Base-by-base conservation (phyloP, 2,888 invertebrate genomes). In the Agonopterix heracliana region DNA sequence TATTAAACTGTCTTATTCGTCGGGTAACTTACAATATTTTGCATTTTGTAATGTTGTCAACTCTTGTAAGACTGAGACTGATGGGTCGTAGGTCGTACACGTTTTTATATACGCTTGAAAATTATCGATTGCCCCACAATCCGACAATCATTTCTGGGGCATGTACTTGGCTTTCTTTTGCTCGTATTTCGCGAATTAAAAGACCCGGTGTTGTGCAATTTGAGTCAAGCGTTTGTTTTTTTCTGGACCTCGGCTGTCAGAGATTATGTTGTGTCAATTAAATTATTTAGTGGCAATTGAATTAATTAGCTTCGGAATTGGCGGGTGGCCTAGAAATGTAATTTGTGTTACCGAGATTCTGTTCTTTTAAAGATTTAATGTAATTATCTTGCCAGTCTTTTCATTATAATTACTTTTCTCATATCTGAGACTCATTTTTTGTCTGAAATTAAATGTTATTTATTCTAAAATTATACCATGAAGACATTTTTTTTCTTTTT, bases 91-190 rank as follows among this genome's bases (percentile, higher is more conserved):
- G 55, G 57, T 60, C 47, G 44, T 44, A 51, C 47, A 47, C 64
- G 67, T 69, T 81, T 81, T 72, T 83, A 83, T 80, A 78, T 71
- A 57, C 61, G 56, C 57, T 56, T 63, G 38, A 38, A 66, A 66
- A 74, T 74, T 68, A 66, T 66, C 63, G 65, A 67, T 61, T 66
- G 75, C 61, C 68, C 67, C 68, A 74, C 61, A 69, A 73, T 64
- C 60, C 69, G 64, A 10, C 38, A 26, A 64, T 59, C 65, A 58
- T 46, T 65, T 63, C 63, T 59, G 54, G 63, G 57, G 56, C 63
- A 48, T 55, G 67, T 61, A 63, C 75, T 70, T 67, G 66, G 57
- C 55, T 63, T 61, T 58, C 58, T 67, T 62, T 66, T 61, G 63
- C 54, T 63, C 58, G 63, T 56, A 58, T 64, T 68, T 68, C 51